Base-by-base conservation (phyloP, 2,888 invertebrate genomes). In the Yponomeuta evonymella region DNA sequence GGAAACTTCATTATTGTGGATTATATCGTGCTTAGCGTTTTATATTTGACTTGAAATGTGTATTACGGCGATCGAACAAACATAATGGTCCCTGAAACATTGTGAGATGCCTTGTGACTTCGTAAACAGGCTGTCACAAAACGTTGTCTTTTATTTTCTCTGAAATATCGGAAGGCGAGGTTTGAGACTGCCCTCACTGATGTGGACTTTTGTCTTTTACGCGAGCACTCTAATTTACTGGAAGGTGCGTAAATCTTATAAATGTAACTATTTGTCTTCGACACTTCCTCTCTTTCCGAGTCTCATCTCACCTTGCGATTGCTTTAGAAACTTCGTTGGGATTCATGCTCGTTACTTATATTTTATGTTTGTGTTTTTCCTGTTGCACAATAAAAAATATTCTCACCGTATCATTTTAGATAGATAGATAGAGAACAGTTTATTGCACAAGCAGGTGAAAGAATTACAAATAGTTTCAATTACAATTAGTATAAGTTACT, bases 1-100 rank as follows among this genome's bases (percentile, higher is more conserved):
- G 51, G 51, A 58, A 58, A 58, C 51, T 58, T 58, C 51, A 58
- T 58, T 58, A 58, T 58, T 58, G 51, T 58, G 51, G 51, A 58
- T 58, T 58, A 58, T 58, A 58, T 58, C 51, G 51, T 58, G 12
- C 51, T 58, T 58, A 58, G 15, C 51, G 51, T 58, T 58, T 15
- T 58, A 3, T 58, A 58, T 58, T 58, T 58, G 51, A 58, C 51
- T 58, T 15, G 15, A 58, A 58, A 58, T 12, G 12, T 58, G 51
- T 58, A 58, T 58, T 9, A 58, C 12, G 51, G 51, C 51, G 51
- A 58, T 58, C 51, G 15, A 58, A 58, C 51, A 58, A 58, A 58
- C 15, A 58, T 58, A 12, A 58, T 15, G 51, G 15, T 1, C 51
- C 51, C 15, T 58, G 51, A 58, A 58, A 58, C 51, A 15, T 58